phyloP scores from a whole-genome alignment of 2,113 vertebrate genomes.

The Dendrocopos noguchii region DNA sequence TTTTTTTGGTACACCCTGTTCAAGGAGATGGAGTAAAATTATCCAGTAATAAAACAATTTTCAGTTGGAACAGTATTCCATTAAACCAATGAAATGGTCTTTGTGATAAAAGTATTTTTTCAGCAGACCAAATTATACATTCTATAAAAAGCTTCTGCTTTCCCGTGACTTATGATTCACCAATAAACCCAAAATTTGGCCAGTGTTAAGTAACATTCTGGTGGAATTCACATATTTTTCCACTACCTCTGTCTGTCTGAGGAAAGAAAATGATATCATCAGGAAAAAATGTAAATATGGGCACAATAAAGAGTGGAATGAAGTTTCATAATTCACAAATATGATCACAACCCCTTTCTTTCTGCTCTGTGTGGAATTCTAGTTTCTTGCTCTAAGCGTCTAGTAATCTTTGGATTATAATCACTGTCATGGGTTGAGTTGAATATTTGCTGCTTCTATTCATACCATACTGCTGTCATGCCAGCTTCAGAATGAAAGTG shows the following conservation, averaged over 20 bases:
- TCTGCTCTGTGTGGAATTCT: background rate
- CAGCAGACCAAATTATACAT: background rate
- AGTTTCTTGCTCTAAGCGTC: background rate
- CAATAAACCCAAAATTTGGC: background rate
- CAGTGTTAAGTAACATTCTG: background rate
- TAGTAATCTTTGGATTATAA: background rate
- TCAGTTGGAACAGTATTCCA: background rate
- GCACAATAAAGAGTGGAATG: background rate
- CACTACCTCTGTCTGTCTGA: background rate
- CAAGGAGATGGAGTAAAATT: background rate
- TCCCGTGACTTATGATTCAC: background rate
- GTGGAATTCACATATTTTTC: background rate
- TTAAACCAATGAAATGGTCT: rapidly evolving
- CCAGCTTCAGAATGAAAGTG: too few species aligned
- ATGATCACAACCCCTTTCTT: background rate
- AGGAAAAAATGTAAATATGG: background rate
- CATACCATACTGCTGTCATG: too few species aligned
- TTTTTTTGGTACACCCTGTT: rapidly evolving
- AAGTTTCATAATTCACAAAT: background rate
- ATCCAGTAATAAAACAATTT: background rate
- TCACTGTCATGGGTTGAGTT: too few species aligned
- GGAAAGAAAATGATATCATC: background rate
- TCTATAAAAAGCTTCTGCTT: background rate
- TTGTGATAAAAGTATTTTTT: background rate
- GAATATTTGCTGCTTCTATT: too few species aligned